phyloP scores from a whole-genome alignment of 1,140 invertebrate species.

The Ceratina japonica region DNA sequence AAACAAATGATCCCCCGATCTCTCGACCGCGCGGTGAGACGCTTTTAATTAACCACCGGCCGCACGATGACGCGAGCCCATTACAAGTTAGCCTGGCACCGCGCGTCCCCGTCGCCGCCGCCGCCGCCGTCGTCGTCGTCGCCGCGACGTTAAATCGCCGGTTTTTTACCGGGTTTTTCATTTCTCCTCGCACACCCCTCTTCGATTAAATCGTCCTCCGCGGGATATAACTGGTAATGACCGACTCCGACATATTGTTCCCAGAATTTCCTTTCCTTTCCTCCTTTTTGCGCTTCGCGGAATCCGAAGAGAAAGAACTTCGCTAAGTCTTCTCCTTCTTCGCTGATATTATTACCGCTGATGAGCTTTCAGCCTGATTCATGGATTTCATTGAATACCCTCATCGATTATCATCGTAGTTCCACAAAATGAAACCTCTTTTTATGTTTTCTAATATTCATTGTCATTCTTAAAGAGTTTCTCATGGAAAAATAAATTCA shows the following conservation, averaged over 20 bases:
- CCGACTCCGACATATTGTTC: neutral
- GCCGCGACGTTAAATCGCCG: constrained; percentile 20
- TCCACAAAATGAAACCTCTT: too few species aligned
- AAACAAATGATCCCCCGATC: constrained; percentile 69
- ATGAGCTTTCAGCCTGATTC: too few species aligned
- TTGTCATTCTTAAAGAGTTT: too few species aligned
- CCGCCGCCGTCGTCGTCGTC: constrained; percentile 12
- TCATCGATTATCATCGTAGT: too few species aligned
- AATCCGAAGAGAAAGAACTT: neutral
- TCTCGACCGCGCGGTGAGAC: constrained; percentile 50
- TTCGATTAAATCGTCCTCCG: constrained; percentile 21
- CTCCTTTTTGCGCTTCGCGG: neutral
- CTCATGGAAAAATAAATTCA: too few species aligned
- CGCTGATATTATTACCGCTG: too few species aligned
- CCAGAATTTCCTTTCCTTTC: neutral
- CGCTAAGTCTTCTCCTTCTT: too few species aligned
- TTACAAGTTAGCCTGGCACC: constrained; percentile 15
- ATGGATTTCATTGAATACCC: too few species aligned
- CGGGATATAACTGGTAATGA: neutral
- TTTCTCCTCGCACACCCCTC: neutral
- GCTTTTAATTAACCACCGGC: constrained; percentile 69
- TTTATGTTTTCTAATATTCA: too few species aligned
- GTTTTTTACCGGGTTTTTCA: constrained; percentile 29
- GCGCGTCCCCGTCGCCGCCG: too few species aligned
- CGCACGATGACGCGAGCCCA: constrained; percentile 43